phyloP scores from a whole-genome alignment of 2,888 invertebrate genomes.

The Microlaimidae sp. region DNA sequence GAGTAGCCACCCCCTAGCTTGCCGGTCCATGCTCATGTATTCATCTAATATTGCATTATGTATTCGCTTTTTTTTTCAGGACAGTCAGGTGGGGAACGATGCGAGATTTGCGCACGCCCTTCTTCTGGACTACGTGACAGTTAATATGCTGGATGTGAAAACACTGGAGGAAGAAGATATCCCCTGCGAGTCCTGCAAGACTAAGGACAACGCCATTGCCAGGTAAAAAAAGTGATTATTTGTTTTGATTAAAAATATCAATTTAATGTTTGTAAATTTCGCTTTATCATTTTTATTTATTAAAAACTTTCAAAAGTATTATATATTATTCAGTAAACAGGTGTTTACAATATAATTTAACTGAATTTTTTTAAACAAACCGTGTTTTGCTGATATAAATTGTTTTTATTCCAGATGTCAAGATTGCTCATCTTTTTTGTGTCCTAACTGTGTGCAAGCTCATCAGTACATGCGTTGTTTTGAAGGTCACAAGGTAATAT shows the following conservation, averaged over 20 bases:
- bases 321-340: no score
- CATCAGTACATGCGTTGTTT: constrained; percentile 93
- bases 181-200: constrained; percentile 77
- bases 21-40: no score
- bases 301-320: no score
- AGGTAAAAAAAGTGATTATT: constrained; percentile 86
- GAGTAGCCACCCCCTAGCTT: no score
- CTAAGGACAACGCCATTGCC: constrained; percentile 79
- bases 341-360: no score
- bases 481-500: constrained; percentile 55
- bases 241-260: no score
- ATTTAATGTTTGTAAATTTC: no score
- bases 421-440: constrained; percentile 81
- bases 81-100: constrained; percentile 30
- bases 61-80: constrained; percentile 17
- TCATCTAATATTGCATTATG: constrained; percentile 8
- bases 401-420: no score
- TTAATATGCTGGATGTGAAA: constrained; percentile 40
- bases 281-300: no score
- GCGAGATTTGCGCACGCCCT: constrained; percentile 49
- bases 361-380: no score
- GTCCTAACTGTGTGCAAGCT: constrained; percentile 80
- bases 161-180: constrained; percentile 54
- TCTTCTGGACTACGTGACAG: constrained; percentile 66
- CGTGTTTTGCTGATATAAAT: no score